Base-by-base conservation (phyloP, 2,888 invertebrate genomes). In the Limnephilus auricula region DNA sequence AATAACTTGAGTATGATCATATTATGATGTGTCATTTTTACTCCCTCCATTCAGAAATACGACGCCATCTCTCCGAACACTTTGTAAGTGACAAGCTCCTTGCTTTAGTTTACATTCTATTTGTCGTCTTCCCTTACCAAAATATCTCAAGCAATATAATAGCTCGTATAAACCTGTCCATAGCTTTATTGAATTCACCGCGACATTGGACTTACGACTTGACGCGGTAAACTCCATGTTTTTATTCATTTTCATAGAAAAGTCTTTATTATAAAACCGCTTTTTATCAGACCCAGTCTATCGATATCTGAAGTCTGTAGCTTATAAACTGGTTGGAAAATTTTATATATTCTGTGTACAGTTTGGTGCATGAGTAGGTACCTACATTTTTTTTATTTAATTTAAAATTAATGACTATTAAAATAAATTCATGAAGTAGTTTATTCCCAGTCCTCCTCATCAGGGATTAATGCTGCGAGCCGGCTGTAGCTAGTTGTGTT, bases 31-130 rank as follows among this genome's bases (percentile, higher is more conserved):
- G 3, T 45, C 12, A 4, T 40, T 37, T 45, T 37, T 5, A 34
- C 85, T 12, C 40, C 18, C n/a, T 40, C 37, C 13, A 32, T 40
- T 40, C 45, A 40, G 85, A 40, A 85, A 85, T 30, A 37, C 85
- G 85, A 85, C 40, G 30, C 85, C 40, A 30, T 85, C 85, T 85
- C 13, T 25, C 25, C 30, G 45, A 40, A 25, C 85, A 85, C 85
- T 85, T 85, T 40, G 45, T 85, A n/a, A 45, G 40, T 85, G 85
- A 85, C 45, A 40, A 40, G 37, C 85, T 82, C 15, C 13, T 32
- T 18, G 34, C 82, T 32, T 32, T 65, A 65, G 65, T 65, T 65
- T 65, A 25, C 37, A 82, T 32, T 32, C 15, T 82, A 65, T 31
- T 82, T 25, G 82, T 15, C 34, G 25, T 82, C 82, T 82, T 82